These are phyloP conservation scores for Artibeus lituratus DNA, from an alignment of 2,797 vertebrate genomes.

Conservation along the genomic window DNA sequence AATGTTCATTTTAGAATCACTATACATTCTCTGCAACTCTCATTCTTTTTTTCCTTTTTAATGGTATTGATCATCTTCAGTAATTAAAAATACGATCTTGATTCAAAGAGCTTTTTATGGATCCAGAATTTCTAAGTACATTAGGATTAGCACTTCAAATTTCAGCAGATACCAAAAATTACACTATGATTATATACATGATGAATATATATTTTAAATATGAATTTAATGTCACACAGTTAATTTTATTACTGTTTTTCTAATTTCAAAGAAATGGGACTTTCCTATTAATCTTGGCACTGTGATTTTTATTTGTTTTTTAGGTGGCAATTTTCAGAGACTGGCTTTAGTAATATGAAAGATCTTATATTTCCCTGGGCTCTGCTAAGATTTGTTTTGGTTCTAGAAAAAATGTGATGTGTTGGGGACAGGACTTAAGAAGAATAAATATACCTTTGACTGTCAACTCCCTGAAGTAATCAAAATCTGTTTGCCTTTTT, in stretches of 20 bases:
- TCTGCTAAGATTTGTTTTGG: background rate
- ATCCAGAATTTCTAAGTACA: background rate
- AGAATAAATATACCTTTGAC: background rate
- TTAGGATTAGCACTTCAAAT: background rate
- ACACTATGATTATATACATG: background rate
- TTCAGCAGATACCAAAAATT: background rate
- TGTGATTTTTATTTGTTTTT: conserved; percentile 8
- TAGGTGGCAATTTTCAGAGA: background rate
- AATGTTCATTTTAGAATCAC: background rate
- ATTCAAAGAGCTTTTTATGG: background rate
- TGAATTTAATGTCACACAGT: background rate
- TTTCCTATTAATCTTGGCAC: background rate
- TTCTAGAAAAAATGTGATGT: background rate
- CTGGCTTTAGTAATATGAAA: background rate
- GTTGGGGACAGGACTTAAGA: background rate
- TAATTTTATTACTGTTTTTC: background rate
- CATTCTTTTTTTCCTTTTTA: background rate
- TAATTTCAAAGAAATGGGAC: background rate
- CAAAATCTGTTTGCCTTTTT: background rate
- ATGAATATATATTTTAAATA: background rate
- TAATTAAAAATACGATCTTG: background rate
- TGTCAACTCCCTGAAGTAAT: background rate
- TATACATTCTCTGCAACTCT: background rate
- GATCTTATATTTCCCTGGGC: background rate
- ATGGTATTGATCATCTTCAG: background rate